Evolutionary conservation across 2,113 vertebrate genomes (phyloP), one percentile per base, ranked within the genome.

Genomic region (Gallinago media): DNA sequence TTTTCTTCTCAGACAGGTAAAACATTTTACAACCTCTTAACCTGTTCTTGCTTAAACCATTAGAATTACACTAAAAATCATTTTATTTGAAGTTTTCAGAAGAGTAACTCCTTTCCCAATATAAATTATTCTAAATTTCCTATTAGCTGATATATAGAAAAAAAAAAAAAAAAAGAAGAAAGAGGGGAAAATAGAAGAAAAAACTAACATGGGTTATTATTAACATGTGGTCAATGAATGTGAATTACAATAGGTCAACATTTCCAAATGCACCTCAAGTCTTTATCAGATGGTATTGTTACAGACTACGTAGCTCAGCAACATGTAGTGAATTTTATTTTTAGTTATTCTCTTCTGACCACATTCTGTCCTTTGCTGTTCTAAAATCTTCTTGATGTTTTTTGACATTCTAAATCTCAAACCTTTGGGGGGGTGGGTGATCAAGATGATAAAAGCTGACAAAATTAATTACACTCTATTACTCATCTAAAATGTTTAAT

Each of bases 391-490:
- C 68, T 89, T 88, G 55, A 92, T 88, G 27, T 32, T 95, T 96
- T 95, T 67, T 92, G 55, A 85, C 62, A 84, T 93, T 55, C 74
- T 91, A 92, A 90, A 94, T 88, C 68, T 92, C 67, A 82, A 82
- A 31, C 17, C 62, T 40, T 66, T 92, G 20, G 17, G 42, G 29
- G 9, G 11, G 10, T 5, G 9, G 5, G 15, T 10, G 15, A 54
- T 54, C 2, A 84, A 91, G 82, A 84, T 5, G 12, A 89, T 94
- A 86, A 94, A 95, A 92, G 40, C 40, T 95, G 85, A 94, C 50
- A 91, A 96, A 97, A 92, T 94, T 96, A 96, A 97, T 96, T 95
- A 92, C 68, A 65, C 38, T 73, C 4, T 9, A 61, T 95, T 92
- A 74, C 54, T 95, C 72, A 84, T 91, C 4, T 77, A 81, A 96